phyloP scores from a whole-genome alignment of 2,888 invertebrate genomes.

The Dynastes grantii region DNA sequence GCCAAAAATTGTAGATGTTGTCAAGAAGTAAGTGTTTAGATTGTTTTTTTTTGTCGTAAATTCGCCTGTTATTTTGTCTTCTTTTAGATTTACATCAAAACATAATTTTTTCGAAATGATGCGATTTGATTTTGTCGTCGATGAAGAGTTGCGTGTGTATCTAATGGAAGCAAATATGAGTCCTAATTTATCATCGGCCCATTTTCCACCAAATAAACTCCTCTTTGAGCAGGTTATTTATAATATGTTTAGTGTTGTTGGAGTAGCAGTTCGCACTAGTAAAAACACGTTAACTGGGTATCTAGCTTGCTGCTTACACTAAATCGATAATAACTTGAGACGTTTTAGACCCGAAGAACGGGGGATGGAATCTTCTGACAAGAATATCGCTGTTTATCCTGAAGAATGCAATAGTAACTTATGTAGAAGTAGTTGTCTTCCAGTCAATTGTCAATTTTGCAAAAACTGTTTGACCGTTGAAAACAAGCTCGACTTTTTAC shows the following conservation, averaged over 20 bases:
- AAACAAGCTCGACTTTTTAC: conserved; percentile 75
- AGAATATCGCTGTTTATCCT: conserved; percentile 85
- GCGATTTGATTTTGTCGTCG: conserved; percentile 94
- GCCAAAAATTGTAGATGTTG: conserved; percentile 75
- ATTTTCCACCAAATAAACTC: conserved; percentile 90
- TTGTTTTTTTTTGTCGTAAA: neutral
- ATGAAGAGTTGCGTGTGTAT: conserved; percentile 88
- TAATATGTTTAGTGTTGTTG: conserved; percentile 86
- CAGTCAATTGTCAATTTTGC: conserved; percentile 82
- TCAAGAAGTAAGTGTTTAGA: conserved; percentile 66
- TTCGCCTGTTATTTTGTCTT: too few relatives aligned
- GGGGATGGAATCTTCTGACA: conserved; percentile 82
- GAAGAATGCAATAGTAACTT: conserved; percentile 76
- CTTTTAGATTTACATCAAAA: conserved; percentile 70
- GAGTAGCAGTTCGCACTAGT: conserved; percentile 75
- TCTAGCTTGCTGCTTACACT: conserved; percentile 4
- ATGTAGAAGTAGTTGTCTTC: conserved; percentile 77
- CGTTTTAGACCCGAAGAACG: conserved; percentile 69
- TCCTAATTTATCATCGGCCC: conserved; percentile 94
- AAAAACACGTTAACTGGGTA: conserved; percentile 70
- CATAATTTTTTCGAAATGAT: conserved; percentile 94
- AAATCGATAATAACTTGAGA: neutral
- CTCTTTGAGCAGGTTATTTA: conserved; percentile 95
- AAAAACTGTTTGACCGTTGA: conserved; percentile 80
- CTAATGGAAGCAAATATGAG: conserved; percentile 99